Evolutionary conservation across 2,888 invertebrate genomes (phyloP).

Genomic region (Prosapia bicincta): DNA sequence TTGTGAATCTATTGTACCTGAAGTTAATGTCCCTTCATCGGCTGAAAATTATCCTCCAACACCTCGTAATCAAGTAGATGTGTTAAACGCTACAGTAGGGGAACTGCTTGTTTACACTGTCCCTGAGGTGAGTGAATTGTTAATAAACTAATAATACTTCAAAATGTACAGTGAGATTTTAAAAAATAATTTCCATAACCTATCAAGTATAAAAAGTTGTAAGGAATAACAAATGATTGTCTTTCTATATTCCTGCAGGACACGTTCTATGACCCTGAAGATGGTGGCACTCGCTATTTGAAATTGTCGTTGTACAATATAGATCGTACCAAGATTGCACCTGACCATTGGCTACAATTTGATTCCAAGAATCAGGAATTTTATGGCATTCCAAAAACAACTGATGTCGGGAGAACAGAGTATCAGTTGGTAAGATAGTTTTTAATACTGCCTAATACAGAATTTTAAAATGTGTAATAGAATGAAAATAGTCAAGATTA

Average conservation of each 20-base stretch:
- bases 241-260: constrained; percentile 63
- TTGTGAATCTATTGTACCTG: constrained; percentile 56
- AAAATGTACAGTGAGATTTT: no score
- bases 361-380: constrained; percentile 86
- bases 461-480: no score
- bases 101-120: constrained; percentile 77
- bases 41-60: constrained; percentile 68
- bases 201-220: no score
- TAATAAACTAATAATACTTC: no score
- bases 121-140: constrained; percentile 63
- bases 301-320: constrained; percentile 69
- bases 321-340: constrained; percentile 63
- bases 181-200: no score
- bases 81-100: constrained; percentile 77
- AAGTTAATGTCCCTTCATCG: constrained; percentile 48
- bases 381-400: constrained; percentile 73
- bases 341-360: constrained; percentile 82
- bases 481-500: no score
- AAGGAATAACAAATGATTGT: no score
- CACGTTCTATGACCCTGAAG: constrained; percentile 87
- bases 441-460: no score
- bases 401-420: constrained; percentile 68
- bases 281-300: constrained; percentile 69
- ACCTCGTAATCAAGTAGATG: constrained; percentile 80
- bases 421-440: constrained; percentile 62